These are phyloP conservation scores for Drosophila ustulata DNA, from an alignment of 2,888 invertebrate genomes.

Conservation along the genomic window DNA sequence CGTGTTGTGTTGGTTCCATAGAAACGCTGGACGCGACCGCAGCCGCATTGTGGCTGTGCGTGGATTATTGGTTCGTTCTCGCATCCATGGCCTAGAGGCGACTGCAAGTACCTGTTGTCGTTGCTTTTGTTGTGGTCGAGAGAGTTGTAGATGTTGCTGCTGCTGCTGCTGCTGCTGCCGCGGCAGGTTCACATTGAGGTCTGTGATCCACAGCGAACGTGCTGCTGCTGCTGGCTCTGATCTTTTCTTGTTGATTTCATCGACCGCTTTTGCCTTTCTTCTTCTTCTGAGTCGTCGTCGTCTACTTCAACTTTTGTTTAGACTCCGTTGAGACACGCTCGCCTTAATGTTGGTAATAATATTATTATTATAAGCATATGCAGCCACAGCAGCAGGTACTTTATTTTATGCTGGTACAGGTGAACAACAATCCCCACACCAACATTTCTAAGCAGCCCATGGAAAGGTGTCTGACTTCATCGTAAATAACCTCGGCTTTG, in stretches of 20 bases:
- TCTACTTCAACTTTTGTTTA: conserved; percentile 41
- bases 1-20: conserved; percentile 63
- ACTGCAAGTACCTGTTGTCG: conserved; percentile 76
- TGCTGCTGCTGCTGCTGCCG: conserved; percentile 29
- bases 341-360: conserved; percentile 79
- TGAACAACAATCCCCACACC: conserved; percentile 56
- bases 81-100: conserved; percentile 76
- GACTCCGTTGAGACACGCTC: conserved; percentile 40
- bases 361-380: conserved; percentile 64
- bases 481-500: neutral
- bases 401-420: conserved; percentile 85
- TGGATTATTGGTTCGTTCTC: conserved; percentile 77
- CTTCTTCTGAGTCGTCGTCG: conserved; percentile 9
- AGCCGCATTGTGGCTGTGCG: conserved; percentile 69
- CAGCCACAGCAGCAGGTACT: conserved; percentile 78
- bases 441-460: conserved; percentile 21
- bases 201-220: conserved; percentile 65
- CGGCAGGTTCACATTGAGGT: conserved; percentile 61
- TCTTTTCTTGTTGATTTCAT: conserved; percentile 56
- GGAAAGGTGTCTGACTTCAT: conserved; percentile 20
- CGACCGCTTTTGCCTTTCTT: conserved; percentile 40
- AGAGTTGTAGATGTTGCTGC: conserved; percentile 56
- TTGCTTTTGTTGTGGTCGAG: conserved; percentile 67
- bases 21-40: conserved; percentile 63
- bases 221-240: conserved; percentile 57